phyloP scores from a whole-genome alignment of 2,888 invertebrate genomes.

The Byasa hedistus region DNA sequence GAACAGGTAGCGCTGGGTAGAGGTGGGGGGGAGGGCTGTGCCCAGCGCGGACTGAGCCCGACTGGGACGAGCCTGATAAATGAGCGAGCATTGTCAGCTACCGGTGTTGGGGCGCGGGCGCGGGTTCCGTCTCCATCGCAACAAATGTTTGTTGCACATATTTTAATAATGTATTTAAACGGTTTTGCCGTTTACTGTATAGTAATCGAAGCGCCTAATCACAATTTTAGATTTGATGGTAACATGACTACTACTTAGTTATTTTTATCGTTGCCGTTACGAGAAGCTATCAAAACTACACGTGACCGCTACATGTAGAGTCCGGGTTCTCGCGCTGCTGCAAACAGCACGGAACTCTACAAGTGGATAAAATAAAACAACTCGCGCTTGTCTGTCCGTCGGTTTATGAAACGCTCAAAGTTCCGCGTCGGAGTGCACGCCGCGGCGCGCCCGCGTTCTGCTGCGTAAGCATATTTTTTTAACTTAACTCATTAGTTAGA shows the following conservation, averaged over 20 bases:
- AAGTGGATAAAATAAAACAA: slow-evolving; percentile 41
- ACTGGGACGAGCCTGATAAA: slow-evolving; percentile 39
- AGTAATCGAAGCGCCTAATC: too few species aligned
- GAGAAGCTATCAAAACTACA: too few species aligned
- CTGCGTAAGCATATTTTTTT: too few species aligned
- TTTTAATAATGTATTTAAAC: not conserved
- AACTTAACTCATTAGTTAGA: slow-evolving; percentile 31
- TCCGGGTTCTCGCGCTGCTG: too few species aligned
- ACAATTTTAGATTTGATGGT: too few species aligned
- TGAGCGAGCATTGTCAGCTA: slow-evolving; percentile 48
- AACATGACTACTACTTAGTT: too few species aligned
- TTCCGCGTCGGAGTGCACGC: slow-evolving; percentile 35
- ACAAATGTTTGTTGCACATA: slow-evolving; percentile 12
- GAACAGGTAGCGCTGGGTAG: slow-evolving; percentile 41
- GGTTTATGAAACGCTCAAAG: slow-evolving; percentile 46
- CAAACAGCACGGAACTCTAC: slow-evolving; percentile 36
- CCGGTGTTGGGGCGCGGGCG: slow-evolving; percentile 42
- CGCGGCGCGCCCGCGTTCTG: too few species aligned
- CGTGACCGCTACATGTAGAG: too few species aligned
- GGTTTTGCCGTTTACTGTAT: too few species aligned
- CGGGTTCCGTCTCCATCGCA: slow-evolving; percentile 16
- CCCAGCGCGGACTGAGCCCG: slow-evolving; percentile 22
- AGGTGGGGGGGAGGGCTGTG: slow-evolving; percentile 28
- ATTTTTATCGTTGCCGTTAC: too few species aligned
- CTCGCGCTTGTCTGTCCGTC: slow-evolving; percentile 38